Base-by-base conservation (phyloP, 2,888 invertebrate species). In the Yponomeuta plumbellus region DNA sequence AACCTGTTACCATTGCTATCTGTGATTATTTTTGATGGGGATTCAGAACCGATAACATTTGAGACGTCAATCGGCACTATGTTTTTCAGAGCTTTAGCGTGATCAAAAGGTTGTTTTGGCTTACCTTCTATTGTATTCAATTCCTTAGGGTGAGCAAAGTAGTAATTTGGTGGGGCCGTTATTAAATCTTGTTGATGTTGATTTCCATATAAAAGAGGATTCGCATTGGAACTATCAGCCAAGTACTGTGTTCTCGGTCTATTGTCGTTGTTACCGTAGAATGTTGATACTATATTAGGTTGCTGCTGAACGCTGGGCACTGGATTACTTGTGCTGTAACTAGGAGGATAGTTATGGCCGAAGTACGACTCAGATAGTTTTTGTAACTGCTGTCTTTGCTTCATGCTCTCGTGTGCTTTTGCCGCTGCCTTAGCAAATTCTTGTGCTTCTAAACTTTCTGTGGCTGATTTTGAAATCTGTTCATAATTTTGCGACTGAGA, bases 41-140 rank as follows among this genome's bases (percentile, higher is more conserved):
- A 70, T 61, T 87, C 85, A 70, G 84, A 86, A 21, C 80, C 73
- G 13, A 91, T 83, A 40, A 88, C 86, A 70, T 91, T 92, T 52
- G 90, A 85, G 4, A 88, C 83, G 71, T 88, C 91, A 64, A 91
- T 88, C 1, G 91, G 86, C 22, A 91, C 88, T 67, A 91, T 89
- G 75, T 86, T 89, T 80, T 90, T 91, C 65, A 91, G 75, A 1
- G 89, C 91, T 71, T 88, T 92, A 56, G 88, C 87, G 67, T 92
- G 91, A 72, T 92, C 91, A 73, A 91, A 91, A 0, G 83, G 80
- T 69, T 80, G 81, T 73, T 89, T 87, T 57, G 75, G 70, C 72
- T 85, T 88, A 17, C 73, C 76, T 20, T 88, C 86, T 56, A 75
- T 56, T 40, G 69, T 74, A 68, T 73, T 79, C 5, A 52, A 52